A percentile compares a stretch with the other conserved stretches of the same genome.
These are phyloP conservation scores for Cacoxenus indagator DNA, from an alignment of 2,888 invertebrate species.

Conservation along the genomic window DNA sequence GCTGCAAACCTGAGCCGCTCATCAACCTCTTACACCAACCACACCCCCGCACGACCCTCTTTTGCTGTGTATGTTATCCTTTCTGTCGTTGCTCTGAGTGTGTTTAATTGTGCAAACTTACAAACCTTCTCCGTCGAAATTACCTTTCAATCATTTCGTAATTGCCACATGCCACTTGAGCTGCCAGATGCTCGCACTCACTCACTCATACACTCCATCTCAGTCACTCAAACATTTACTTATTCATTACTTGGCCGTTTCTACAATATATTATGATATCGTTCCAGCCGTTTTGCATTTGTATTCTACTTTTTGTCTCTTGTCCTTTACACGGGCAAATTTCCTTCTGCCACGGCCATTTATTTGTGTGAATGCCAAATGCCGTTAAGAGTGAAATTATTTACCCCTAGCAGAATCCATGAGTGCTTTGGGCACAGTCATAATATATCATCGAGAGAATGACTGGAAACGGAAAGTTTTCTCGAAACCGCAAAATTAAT, in stretches of 20 bases:
- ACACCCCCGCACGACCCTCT: neutral
- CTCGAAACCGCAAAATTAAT: no score
- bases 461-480: neutral
- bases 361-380: neutral
- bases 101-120: constrained; percentile 31
- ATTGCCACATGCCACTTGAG: constrained; percentile 48
- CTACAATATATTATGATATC: constrained; percentile 57
- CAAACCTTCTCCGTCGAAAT: constrained; percentile 50
- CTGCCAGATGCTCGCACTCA: neutral
- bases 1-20: constrained; percentile 36
- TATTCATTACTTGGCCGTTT: constrained; percentile 43
- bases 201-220: neutral
- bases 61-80: neutral
- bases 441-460: no score
- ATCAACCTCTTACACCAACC: neutral
- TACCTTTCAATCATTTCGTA: constrained; percentile 67
- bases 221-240: neutral
- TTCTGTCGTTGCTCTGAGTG: constrained; percentile 22
- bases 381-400: neutral
- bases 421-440: constrained; percentile 20
- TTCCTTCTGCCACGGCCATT: neutral
- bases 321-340: neutral
- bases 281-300: neutral
- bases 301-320: neutral
- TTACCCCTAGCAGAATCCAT: neutral